Conservation (phyloP, 2,113 vertebrate species). For the Eubucco bourcierii region DNA sequence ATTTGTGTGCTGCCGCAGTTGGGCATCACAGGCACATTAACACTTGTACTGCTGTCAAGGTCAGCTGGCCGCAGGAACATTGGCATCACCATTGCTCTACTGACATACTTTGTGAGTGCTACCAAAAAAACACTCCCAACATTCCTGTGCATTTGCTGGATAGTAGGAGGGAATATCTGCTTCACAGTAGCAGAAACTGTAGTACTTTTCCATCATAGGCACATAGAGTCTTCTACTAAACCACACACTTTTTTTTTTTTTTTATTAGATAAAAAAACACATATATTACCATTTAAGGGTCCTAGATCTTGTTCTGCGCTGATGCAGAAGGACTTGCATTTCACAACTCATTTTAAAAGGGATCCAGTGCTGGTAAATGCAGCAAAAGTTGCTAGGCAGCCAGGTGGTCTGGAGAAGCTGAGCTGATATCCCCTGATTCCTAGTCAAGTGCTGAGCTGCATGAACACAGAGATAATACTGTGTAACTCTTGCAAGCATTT, state of each 20-base stretch:
- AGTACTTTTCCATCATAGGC: background rate
- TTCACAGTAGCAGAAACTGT: background rate
- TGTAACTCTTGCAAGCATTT: slow-evolving; percentile 46
- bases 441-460: slow-evolving; percentile 40
- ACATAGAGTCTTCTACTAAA: background rate
- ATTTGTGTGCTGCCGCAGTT: fast-evolving
- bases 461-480: background rate
- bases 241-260: background rate
- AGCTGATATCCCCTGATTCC: slow-evolving; percentile 8
- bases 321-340: background rate
- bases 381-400: background rate
- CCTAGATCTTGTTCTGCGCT: background rate
- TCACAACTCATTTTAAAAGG: background rate
- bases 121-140: background rate
- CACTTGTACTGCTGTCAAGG: background rate
- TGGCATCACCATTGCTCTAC: background rate
- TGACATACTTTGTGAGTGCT: background rate
- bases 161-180: background rate
- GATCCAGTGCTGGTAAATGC: background rate
- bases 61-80: background rate
- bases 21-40: background rate
- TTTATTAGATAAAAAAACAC: background rate
- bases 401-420: slow-evolving; percentile 39
- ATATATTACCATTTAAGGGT: background rate
- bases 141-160: background rate